phyloP scores from a whole-genome alignment of 1,140 invertebrate species.

The Centruroides sculpturatus region DNA sequence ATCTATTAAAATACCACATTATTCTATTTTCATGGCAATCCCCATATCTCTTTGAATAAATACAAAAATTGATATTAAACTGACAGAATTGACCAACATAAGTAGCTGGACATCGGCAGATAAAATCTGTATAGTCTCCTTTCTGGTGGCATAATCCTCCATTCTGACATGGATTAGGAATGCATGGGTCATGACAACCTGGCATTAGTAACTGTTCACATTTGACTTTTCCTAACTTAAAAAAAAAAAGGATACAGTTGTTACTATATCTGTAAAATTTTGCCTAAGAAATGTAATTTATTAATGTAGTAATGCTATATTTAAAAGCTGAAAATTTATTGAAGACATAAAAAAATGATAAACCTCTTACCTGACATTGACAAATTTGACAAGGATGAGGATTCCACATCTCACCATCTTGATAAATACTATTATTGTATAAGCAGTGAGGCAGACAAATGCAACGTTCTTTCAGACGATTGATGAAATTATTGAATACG shows the following conservation, averaged over 20 bases:
- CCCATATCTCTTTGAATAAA: not conserved
- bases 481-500: no score
- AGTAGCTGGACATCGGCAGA: constrained; percentile 7
- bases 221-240: not conserved
- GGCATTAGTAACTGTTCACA: constrained; percentile 5
- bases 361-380: constrained; percentile 6
- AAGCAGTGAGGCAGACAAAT: not conserved
- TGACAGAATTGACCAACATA: constrained; percentile 6
- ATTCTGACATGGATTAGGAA: constrained; percentile 6
- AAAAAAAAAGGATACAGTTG: not conserved
- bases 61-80: constrained; percentile 1
- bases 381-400: constrained; percentile 10
- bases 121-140: not conserved
- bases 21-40: not conserved
- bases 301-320: no score
- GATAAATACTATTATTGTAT: not conserved
- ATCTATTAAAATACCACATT: constrained; percentile 8
- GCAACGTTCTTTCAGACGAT: no score
- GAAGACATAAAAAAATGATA: not conserved
- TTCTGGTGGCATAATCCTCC: constrained; percentile 1
- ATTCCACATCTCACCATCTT: constrained; percentile 10
- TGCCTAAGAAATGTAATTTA: no score
- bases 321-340: not conserved
- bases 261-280: no score
- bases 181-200: constrained; percentile 1